phyloP scores from a whole-genome alignment of 92 coral and sea anemone species.

The Desmophyllum pertusum region DNA sequence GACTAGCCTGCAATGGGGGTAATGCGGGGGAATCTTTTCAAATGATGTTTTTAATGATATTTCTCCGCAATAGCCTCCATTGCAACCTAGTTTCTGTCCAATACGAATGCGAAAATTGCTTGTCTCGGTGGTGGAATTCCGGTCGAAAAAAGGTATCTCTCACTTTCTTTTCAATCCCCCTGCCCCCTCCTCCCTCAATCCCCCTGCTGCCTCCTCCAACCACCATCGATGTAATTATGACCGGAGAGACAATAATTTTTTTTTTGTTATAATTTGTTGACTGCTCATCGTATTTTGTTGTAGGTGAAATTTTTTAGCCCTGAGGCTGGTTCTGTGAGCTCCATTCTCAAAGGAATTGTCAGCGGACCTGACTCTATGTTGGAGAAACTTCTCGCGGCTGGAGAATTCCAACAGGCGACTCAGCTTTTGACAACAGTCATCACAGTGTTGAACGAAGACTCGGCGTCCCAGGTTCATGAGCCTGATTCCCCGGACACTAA shows the following conservation, averaged over 20 bases:
- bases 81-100: too few relatives aligned
- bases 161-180: too few relatives aligned
- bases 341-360: conserved; percentile 53
- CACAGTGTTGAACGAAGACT: conserved; percentile 60
- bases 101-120: too few relatives aligned
- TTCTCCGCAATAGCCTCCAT: too few relatives aligned
- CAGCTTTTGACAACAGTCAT: conserved; percentile 67
- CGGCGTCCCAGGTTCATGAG: conserved; percentile 13
- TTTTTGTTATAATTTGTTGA: not conserved
- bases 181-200: too few relatives aligned
- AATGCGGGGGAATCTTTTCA: too few relatives aligned
- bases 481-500: conserved; percentile 33
- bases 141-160: too few relatives aligned
- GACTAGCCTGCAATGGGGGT: too few relatives aligned
- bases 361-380: conserved; percentile 70
- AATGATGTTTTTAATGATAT: too few relatives aligned
- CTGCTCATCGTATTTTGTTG: not conserved
- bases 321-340: conserved; percentile 51
- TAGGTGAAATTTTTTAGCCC: conserved; percentile 57
- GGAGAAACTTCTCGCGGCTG: conserved; percentile 49
- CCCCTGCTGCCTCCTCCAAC: too few relatives aligned
- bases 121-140: too few relatives aligned
- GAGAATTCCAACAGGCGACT: conserved; percentile 62
- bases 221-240: too few relatives aligned
- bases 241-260: not conserved